phyloP scores from a whole-genome alignment of 2,888 invertebrate species.

The Ischnura elegans region DNA sequence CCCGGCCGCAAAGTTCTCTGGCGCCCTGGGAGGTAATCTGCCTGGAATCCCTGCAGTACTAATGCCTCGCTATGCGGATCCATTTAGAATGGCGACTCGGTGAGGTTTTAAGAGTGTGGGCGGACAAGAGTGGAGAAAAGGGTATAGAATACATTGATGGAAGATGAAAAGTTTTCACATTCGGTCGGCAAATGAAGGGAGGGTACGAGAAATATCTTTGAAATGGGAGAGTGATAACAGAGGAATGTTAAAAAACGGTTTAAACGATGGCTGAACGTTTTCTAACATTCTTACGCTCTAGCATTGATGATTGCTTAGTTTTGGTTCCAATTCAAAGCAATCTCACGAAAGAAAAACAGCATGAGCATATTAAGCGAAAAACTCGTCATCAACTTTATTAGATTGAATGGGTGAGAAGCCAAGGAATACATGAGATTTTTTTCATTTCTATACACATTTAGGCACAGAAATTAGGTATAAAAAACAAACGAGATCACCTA shows the following conservation, averaged over 20 bases:
- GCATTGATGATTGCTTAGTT: too few species aligned
- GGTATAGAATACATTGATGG: neutral
- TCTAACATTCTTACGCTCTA: too few species aligned
- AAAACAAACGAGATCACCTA: too few species aligned
- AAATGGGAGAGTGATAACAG: neutral
- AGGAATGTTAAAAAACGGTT: neutral
- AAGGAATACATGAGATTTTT: too few species aligned
- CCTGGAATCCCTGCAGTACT: constrained; percentile 60
- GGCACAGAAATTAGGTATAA: too few species aligned
- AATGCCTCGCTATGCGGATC: constrained; percentile 45
- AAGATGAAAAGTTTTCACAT: neutral
- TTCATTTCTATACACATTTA: too few species aligned
- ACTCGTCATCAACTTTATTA: too few species aligned
- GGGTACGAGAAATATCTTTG: neutral
- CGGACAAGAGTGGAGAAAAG: neutral
- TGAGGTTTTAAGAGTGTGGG: constrained; percentile 29
- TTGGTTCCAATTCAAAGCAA: too few species aligned
- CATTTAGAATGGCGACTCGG: constrained; percentile 55
- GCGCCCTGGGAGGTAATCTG: constrained; percentile 52
- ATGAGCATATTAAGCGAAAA: too few species aligned
- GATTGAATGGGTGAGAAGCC: too few species aligned
- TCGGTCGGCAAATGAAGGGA: neutral
- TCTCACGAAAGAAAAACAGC: too few species aligned
- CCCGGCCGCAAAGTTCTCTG: constrained; percentile 36
- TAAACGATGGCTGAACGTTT: too few species aligned